A percentile compares a stretch with the other conserved stretches of the same genome.
These are phyloP conservation scores for Morpho achilles DNA, from an alignment of 2,888 invertebrate species.

Conservation along the genomic window DNA sequence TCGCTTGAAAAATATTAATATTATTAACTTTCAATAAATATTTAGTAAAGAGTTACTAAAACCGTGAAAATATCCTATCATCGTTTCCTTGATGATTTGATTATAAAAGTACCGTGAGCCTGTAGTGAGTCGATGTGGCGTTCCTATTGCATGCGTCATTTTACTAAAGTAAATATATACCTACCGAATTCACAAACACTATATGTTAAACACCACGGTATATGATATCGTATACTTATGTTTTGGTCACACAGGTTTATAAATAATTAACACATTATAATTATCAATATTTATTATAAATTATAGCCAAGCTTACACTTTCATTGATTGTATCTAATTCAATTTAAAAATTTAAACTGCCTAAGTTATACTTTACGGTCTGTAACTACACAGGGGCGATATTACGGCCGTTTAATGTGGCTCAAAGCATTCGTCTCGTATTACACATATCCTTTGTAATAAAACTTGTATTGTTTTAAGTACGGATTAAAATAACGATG, in stretches of 20 bases:
- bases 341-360: conserved; percentile 65
- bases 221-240: no score
- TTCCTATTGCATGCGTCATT: no score
- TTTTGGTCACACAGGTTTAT: conserved; percentile 1
- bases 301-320: conserved; percentile 78
- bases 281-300: conserved; percentile 79
- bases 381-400: conserved; percentile 45
- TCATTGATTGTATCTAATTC: conserved; percentile 63
- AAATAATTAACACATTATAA: conserved; percentile 47
- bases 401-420: conserved; percentile 15
- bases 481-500: conserved; percentile 4
- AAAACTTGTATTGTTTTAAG: conserved; percentile 3
- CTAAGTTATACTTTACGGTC: conserved; percentile 55
- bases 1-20: no score
- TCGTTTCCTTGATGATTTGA: no score
- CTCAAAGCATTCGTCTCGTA: conserved; percentile 4
- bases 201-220: no score
- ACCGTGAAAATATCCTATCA: no score
- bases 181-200: no score
- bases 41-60: no score
- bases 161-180: no score
- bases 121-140: no score
- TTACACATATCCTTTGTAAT: conserved; percentile 12
- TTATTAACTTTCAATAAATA: no score
- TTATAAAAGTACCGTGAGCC: no score